A percentile compares a stretch with the other conserved stretches of the same genome.
Conservation (phyloP, 2,113 vertebrate species). For the Hassar affinis region DNA sequence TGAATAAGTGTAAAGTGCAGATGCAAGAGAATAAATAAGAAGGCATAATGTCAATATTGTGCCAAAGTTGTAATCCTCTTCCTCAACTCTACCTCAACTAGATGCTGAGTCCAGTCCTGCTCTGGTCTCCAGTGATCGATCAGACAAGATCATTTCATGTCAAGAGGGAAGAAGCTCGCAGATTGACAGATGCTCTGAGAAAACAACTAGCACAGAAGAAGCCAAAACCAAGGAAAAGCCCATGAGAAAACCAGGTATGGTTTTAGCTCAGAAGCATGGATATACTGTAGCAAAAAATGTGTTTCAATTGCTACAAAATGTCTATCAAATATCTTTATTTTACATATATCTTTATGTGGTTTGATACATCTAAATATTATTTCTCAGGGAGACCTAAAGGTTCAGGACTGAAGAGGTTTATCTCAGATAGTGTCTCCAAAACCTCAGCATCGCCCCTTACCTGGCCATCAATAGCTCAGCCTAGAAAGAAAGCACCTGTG, state of each 20-base stretch:
- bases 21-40: no score
- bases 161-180: constrained; percentile 66
- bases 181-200: constrained; percentile 72
- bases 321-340: neutral
- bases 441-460: constrained; percentile 76
- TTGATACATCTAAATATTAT: constrained; percentile 22
- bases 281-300: neutral
- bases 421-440: constrained; percentile 69
- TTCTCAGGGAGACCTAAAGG: constrained; percentile 73
- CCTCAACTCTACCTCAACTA: constrained; percentile 53
- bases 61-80: neutral
- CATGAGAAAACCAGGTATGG: constrained; percentile 77
- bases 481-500: constrained; percentile 75
- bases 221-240: constrained; percentile 67
- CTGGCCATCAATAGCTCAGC: constrained; percentile 80
- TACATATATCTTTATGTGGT: neutral
- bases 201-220: constrained; percentile 58
- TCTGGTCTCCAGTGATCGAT: constrained; percentile 71
- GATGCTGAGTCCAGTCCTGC: constrained; percentile 82
- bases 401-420: constrained; percentile 76
- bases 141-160: constrained; percentile 68
- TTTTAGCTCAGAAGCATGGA: constrained; percentile 19
- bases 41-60: neutral
- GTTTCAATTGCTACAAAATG: neutral
- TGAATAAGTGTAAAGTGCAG: no score